Base-by-base conservation (phyloP, 1,140 invertebrate species). In the Tenebrio molitor region DNA sequence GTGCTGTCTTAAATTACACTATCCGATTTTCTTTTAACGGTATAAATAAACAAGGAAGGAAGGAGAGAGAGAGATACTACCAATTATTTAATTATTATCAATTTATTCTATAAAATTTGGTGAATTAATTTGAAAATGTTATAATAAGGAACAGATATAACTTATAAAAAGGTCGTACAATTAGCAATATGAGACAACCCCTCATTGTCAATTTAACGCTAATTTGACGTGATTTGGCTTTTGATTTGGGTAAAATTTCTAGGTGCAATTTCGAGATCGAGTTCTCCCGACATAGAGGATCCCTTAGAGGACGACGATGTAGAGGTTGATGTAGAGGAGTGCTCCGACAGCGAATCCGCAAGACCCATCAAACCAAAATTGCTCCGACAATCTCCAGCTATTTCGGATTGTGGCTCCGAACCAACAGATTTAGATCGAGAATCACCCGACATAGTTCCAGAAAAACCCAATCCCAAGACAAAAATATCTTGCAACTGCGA, bases 401-500 rank as follows among this genome's bases (percentile, higher is more conserved):
- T 77, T 10, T 82, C 81, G 10, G 82, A 83, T 39, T 82, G 81
- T 65, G 79, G 81, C 14, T 82, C 82, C 14, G 80, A 82, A 68
- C 29, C 74, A 21, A 73, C 77, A 19, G 81, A 82, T 67, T 50
- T 79, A 6, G 81, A 82, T 68, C 79, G 81, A 14, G 81, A 82
- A 39, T 79, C 77, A 21, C 81, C 81, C 14, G 80, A 82, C 42
- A 72, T 81, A 7, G 29, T 79, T 5, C 39, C 67, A 5, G 76
- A 78, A 33, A 78, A 78, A 71, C 46, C 71, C 19, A 25, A 67
- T 6, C 77, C 77, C 72, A 77, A 75, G 39, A 19, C 72, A 23
- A 83, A 82, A 72, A 91, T 92, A 72, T 86, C 89, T 64, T 93
- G 91, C 82, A 94, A 93, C 82, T 89, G 91, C 88, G 88, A 98